Percentiles rank a stretch among this genome's conserved stretches.
Conservation (phyloP, 2,888 invertebrate genomes). For the Alviniconcha strummeri region DNA sequence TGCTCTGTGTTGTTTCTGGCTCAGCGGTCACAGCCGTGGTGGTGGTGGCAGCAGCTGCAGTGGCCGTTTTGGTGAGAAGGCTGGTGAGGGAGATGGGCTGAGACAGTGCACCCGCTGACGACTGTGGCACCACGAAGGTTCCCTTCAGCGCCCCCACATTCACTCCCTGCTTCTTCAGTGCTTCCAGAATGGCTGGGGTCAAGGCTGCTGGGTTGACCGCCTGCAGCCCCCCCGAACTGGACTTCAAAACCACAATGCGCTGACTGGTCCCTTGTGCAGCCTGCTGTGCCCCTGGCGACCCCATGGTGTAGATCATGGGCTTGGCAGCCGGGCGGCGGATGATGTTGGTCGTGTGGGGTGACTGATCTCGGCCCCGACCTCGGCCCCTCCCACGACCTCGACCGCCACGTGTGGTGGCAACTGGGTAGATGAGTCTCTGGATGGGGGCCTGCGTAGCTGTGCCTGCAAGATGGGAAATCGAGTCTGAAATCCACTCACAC, state of each 20-base stretch:
- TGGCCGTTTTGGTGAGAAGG: conserved; percentile 9
- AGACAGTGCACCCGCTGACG: background rate
- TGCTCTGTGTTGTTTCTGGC: conserved; percentile 6
- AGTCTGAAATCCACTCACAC: no score
- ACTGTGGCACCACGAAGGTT: background rate
- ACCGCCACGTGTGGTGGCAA: background rate
- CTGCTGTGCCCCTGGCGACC: background rate
- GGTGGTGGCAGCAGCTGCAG: background rate
- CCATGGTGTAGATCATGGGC: conserved; percentile 17
- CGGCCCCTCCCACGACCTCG: conserved; percentile 12
- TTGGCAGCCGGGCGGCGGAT: conserved; percentile 12
- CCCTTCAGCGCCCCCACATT: conserved; percentile 22
- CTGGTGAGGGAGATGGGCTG: conserved; percentile 14
- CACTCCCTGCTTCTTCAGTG: conserved; percentile 27
- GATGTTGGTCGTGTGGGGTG: conserved; percentile 22
- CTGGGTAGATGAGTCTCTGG: background rate
- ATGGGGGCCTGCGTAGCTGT: background rate
- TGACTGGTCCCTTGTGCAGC: background rate
- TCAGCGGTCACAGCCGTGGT: background rate
- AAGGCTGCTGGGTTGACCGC: conserved; percentile 13
- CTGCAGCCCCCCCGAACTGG: conserved; percentile 28
- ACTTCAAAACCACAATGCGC: conserved; percentile 29
- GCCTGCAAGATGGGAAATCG: background rate
- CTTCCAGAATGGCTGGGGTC: conserved; percentile 28
- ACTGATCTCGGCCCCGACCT: conserved; percentile 7